phyloP scores from a whole-genome alignment of 2,113 vertebrate genomes.

The Perca flavescens region DNA sequence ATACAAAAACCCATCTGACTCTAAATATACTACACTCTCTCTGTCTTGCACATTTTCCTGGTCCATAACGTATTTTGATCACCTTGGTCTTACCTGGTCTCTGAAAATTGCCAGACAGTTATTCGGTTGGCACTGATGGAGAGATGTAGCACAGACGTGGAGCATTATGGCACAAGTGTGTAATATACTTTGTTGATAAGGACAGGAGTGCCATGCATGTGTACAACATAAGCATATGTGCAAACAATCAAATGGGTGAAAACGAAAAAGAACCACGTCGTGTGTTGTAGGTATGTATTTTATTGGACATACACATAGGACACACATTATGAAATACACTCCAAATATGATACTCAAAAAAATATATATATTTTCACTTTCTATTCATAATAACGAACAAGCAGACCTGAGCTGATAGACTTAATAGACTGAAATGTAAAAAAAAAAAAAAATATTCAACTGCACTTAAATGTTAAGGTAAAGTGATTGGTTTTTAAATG shows the following conservation, averaged over 20 bases:
- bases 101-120: conserved; percentile 28
- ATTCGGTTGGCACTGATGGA: conserved; percentile 3
- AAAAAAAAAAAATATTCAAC: not conserved
- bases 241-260: not conserved
- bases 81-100: conserved; percentile 18
- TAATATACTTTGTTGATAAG: conserved; percentile 17
- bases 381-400: not conserved
- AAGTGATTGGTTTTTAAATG: not conserved
- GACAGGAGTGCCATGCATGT: not conserved
- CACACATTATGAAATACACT: not conserved
- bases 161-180: conserved; percentile 2
- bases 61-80: conserved; percentile 29
- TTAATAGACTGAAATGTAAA: not conserved
- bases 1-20: not conserved
- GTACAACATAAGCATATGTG: not conserved
- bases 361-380: too few relatives aligned
- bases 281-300: not conserved
- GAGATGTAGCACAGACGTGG: not conserved
- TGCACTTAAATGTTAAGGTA: not conserved
- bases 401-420: not conserved
- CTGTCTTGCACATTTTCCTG: not conserved
- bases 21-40: not conserved
- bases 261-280: not conserved
- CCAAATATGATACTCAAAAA: not conserved
- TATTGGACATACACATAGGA: not conserved